phyloP scores from a whole-genome alignment of 2,113 vertebrate genomes.

The Erythrocercus mccallii region DNA sequence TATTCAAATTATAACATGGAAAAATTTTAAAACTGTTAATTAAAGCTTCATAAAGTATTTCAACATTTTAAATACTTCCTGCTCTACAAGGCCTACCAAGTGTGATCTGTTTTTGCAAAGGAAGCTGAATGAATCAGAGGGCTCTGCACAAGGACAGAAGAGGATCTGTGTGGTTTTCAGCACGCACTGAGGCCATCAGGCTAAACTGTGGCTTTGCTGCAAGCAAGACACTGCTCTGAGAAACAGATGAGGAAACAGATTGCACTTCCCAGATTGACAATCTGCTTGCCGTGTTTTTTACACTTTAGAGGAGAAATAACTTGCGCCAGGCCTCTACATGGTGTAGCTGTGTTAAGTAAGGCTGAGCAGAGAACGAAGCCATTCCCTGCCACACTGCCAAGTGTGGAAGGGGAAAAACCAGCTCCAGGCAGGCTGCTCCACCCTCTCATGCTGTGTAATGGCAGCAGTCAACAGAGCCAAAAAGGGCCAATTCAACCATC shows the following conservation, averaged over 20 bases:
- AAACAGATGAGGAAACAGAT: slow-evolving; percentile 65
- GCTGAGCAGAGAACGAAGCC: not conserved
- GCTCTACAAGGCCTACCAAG: not conserved
- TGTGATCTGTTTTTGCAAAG: not conserved
- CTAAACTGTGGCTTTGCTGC: slow-evolving; percentile 36
- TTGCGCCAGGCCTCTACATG: slow-evolving; percentile 17
- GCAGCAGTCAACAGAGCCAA: slow-evolving; percentile 18
- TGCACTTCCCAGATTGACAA: slow-evolving; percentile 46
- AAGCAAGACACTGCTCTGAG: slow-evolving; percentile 41
- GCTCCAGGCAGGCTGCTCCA: not conserved
- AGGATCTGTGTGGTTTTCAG: not conserved
- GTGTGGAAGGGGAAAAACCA: not conserved
- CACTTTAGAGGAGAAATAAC: slow-evolving; percentile 21
- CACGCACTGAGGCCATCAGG: not conserved
- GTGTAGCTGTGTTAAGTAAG: not conserved
- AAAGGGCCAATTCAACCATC: not conserved
- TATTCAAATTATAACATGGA: not conserved
- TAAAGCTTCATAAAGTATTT: not conserved
- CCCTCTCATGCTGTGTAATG: slow-evolving; percentile 15
- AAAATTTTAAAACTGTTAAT: not conserved
- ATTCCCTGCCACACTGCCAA: slow-evolving; percentile 47
- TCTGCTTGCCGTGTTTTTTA: slow-evolving; percentile 39
- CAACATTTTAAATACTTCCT: not conserved
- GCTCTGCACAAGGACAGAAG: not conserved
- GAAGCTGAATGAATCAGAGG: not conserved